phyloP scores from a whole-genome alignment of 2,888 invertebrate species.

The Sthenelais limicola region DNA sequence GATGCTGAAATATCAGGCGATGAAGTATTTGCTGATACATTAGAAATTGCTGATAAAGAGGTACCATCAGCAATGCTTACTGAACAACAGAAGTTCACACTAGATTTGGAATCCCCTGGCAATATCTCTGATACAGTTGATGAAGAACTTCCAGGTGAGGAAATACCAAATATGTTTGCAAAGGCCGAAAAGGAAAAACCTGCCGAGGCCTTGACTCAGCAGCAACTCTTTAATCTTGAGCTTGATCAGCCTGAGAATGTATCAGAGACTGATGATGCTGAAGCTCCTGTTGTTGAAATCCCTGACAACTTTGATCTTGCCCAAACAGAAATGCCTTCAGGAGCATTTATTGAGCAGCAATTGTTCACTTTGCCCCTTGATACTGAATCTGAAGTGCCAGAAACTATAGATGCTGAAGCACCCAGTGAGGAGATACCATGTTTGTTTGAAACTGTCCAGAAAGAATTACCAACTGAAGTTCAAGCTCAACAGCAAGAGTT shows the following conservation, averaged over 20 bases:
- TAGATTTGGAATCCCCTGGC: neutral
- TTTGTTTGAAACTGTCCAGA: no score
- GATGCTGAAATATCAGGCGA: neutral
- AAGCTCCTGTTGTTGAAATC: neutral
- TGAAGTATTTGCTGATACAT: constrained; percentile 5
- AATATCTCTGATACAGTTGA: constrained; percentile 5
- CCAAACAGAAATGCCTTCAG: neutral
- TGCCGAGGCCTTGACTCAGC: neutral
- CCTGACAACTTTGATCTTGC: constrained; percentile 6
- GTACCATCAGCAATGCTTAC: constrained; percentile 18
- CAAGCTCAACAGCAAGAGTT: constrained; percentile 18
- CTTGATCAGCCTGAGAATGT: constrained; percentile 2
- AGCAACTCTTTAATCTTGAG: constrained; percentile 14
- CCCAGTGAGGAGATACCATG: constrained; percentile 19
- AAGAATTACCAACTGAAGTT: constrained; percentile 28
- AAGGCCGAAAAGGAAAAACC: neutral
- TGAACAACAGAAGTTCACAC: constrained; percentile 24
- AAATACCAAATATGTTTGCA: neutral
- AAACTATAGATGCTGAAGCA: constrained; percentile 1
- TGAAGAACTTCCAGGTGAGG: neutral
- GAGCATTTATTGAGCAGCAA: neutral
- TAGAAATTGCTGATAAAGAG: constrained; percentile 21
- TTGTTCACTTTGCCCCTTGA: constrained; percentile 9
- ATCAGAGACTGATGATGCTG: constrained; percentile 2
- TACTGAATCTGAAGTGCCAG: neutral